Evolutionary conservation across 2,888 invertebrate species (phyloP).

Genomic region (Macaria notata): DNA sequence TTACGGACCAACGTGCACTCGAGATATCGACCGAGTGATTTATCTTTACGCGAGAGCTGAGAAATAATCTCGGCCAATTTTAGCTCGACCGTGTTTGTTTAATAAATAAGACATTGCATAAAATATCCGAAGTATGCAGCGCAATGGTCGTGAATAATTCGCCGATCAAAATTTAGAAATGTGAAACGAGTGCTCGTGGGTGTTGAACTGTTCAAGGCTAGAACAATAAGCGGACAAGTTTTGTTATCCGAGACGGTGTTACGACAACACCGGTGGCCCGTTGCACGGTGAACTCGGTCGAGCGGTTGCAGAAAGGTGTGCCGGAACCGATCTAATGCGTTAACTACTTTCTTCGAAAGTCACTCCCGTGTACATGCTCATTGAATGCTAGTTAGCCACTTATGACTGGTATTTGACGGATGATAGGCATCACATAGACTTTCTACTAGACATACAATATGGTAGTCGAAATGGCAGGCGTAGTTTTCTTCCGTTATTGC

Average conservation of each 20-base stretch:
- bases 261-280: conserved; percentile 16
- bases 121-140: conserved; percentile 25
- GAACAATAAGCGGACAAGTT: conserved; percentile 30
- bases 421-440: conserved; percentile 17
- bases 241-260: conserved; percentile 30
- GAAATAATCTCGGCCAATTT: conserved; percentile 4
- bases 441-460: conserved; percentile 21
- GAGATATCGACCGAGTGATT: conserved; percentile 10
- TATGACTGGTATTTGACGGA: conserved; percentile 23
- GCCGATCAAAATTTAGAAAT: conserved; percentile 34
- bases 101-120: conserved; percentile 20
- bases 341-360: conserved; percentile 34
- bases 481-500: conserved; percentile 19
- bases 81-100: conserved; percentile 7
- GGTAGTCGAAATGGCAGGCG: conserved; percentile 23
- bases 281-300: conserved; percentile 19
- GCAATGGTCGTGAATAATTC: conserved; percentile 11
- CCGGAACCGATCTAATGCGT: conserved; percentile 25
- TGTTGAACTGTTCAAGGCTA: conserved; percentile 34
- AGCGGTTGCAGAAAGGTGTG: conserved; percentile 26
- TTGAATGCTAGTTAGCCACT: conserved; percentile 24
- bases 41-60: conserved; percentile 12
- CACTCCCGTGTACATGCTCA: conserved; percentile 22
- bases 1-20: conserved; percentile 19
- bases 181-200: conserved; percentile 42